Evolutionary conservation across 2,113 vertebrate genomes (phyloP), one percentile per base, ranked within the genome.

Genomic region (Fregata magnificens): DNA sequence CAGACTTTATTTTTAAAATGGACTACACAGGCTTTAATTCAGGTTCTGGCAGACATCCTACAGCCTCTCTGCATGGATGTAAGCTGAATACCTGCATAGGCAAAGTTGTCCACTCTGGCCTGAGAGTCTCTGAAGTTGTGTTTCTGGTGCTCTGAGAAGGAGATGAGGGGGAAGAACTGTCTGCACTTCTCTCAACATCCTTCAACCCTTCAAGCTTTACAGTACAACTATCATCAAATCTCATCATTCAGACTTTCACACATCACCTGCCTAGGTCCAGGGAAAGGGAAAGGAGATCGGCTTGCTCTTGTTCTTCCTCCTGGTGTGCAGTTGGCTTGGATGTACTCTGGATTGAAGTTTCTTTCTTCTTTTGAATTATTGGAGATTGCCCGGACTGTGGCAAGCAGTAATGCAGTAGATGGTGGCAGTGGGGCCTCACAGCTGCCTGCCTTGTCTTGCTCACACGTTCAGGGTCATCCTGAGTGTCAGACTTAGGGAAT

Each of bases 361-460:
- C 10, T 47, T 34, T 40, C 22, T 77, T 70, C 1, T 0, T 62
- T 56, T 82, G 58, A 67, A 62, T 65, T 76, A 72, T 32, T 50
- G 56, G 59, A 78, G 32, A 11, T 71, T 58, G 8, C 9, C 47
- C 40, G 29, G 40, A 20, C 24, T 53, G 44, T 71, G 38, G 31
- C 2, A 5, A 71, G 32, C 14, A 10, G 20, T 73, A 69, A 78
- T 56, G 20, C 25, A 65, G 29, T 18, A 69, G 36, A 20, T 73
- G 11, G 22, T 83, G 22, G 40, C 17, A 36, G 29, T 49, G 31
- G 52, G 45, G 19, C 40, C 22, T 82, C 0, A 0, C 0, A 2
- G 38, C 24, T 82, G 18, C n/a, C 52, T 72, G 34, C 29, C 16
- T 82, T 72, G 29, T 42, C 49, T 52, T 66, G 28, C 80, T 79